Evolutionary conservation across 1,140 invertebrate genomes (phyloP).

Genomic region (Pararge aegeria): DNA sequence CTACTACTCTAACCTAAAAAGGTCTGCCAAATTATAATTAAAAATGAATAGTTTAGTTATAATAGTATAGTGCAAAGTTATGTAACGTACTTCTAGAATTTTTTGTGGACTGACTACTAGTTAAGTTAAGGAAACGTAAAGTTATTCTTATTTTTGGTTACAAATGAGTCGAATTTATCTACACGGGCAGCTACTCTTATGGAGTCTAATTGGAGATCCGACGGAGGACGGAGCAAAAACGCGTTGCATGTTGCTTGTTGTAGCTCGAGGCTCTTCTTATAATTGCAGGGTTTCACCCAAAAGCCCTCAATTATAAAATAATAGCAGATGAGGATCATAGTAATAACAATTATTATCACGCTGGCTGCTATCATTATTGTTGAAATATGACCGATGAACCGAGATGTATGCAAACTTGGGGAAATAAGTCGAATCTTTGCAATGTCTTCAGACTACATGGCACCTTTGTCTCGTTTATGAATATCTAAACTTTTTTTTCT

Average conservation of each 20-base stretch:
- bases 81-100: too few species aligned
- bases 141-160: too few species aligned
- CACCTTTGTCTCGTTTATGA: background rate
- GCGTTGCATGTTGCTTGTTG: conserved; percentile 63
- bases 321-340: conserved; percentile 78
- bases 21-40: too few species aligned
- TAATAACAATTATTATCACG: conserved; percentile 80
- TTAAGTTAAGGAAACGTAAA: background rate
- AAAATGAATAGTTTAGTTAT: too few species aligned
- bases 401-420: conserved; percentile 62
- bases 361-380: conserved; percentile 70
- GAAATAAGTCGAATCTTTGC: conserved; percentile 40
- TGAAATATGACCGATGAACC: conserved; percentile 70
- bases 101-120: too few species aligned
- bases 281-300: conserved; percentile 76
- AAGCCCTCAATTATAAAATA: conserved; percentile 80
- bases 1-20: too few species aligned
- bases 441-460: conserved; percentile 9
- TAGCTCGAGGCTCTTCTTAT: conserved; percentile 72
- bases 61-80: too few species aligned
- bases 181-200: conserved; percentile 1
- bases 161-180: too few species aligned
- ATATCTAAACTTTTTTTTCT: background rate
- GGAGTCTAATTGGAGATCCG: conserved; percentile 31
- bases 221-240: conserved; percentile 55